These are phyloP conservation scores for Bubo bubo DNA, from an alignment of 2,113 vertebrate genomes.

Conservation along the genomic window DNA sequence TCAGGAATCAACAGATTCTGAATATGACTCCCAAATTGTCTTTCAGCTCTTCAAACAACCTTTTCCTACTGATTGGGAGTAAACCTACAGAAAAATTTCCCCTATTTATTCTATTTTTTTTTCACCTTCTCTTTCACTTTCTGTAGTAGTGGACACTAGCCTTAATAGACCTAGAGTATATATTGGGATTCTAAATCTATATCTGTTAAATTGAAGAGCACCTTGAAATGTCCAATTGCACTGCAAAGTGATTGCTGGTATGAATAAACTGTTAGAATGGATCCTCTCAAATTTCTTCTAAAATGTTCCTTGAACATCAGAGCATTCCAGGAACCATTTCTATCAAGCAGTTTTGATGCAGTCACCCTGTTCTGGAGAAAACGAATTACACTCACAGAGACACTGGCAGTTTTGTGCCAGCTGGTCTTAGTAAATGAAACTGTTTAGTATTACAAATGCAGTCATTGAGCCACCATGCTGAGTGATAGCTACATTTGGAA, in stretches of 20 bases:
- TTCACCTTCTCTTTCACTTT: neutral
- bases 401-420: neutral
- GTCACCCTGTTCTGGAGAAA: neutral
- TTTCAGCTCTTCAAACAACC: neutral
- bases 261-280: neutral
- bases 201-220: neutral
- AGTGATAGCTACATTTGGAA: neutral
- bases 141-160: neutral
- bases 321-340: neutral
- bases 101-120: neutral
- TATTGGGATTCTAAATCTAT: neutral
- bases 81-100: neutral
- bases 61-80: neutral
- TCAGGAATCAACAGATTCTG: neutral
- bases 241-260: neutral
- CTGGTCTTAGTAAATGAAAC: neutral
- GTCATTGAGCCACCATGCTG: rapidly evolving
- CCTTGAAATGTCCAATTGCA: neutral
- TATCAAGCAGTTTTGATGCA: neutral
- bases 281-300: neutral
- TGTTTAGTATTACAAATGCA: neutral
- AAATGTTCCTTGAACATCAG: neutral
- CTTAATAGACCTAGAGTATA: neutral
- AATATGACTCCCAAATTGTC: neutral
- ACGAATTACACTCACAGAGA: neutral